Conservation (phyloP, 1,140 invertebrate genomes). For the Apis mellifera region Amel_HAv3.1 CM009937.2:10172001-10172500, state of each 20-base stretch:
- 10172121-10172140: slow-evolving; percentile 23
- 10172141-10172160: too few relatives aligned
- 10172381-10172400: too few relatives aligned
- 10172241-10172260: not conserved
- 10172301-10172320: not conserved
- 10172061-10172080: slow-evolving; percentile 67
- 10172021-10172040: slow-evolving; percentile 72
- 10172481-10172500: too few relatives aligned
- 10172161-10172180: not conserved
- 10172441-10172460: too few relatives aligned
- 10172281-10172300: not conserved
- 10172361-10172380: too few relatives aligned
- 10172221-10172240: too few relatives aligned
- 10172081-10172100: slow-evolving; percentile 35
- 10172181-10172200: not conserved
- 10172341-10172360: too few relatives aligned
- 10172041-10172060: slow-evolving; percentile 70
- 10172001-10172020: slow-evolving; percentile 72
- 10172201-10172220: not conserved
- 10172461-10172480: too few relatives aligned
- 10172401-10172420: too few relatives aligned
- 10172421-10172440: too few relatives aligned
- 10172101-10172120: slow-evolving; percentile 27
- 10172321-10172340: too few relatives aligned
- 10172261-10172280: not conserved